Evolutionary conservation across 92 coral and sea anemone species (phyloP), one percentile per base, ranked within the genome.

Genomic region (Paramuricea clavata): DNA sequence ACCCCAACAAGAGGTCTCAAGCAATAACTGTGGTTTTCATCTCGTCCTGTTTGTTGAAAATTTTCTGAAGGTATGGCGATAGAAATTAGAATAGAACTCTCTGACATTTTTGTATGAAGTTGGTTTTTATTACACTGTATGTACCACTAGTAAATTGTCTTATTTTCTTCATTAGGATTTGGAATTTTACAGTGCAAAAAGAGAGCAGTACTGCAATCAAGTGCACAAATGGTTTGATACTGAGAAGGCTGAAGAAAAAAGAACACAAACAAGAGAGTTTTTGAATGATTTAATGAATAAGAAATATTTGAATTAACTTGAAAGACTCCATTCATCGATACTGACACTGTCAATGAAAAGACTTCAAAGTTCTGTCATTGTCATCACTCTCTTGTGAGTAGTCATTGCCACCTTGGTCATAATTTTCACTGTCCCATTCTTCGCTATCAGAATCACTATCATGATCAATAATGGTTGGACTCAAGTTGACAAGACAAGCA

Each of bases 191-290:
- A 78, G 79, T 47, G 5, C 82, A 39, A 57, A 86, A 56, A 86
- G 81, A 32, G 76, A 82, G 31, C 34, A 74, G 34, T 90, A 87
- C 81, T 89, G 83, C 78, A 75, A 77, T 47, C 79, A 61, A 81
- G 87, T 69, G 49, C 93, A 90, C 62, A 74, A 90, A 73, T 81
- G 85, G 88, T 87, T 90, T 87, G 76, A 67, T 41, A 84, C 68
- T 2, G 60, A 36, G 42, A 4, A 49, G 21, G 5, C 57, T 49
- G 57, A 49, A 49, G 57, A 49, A 11, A 49, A 49, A 11, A 11
- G 57, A 49, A 49, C 57, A 49, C 19, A 49, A 11, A 49, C 57
- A 49, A 49, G 57, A 19, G 2, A 49, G 12, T 49, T 12, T 3
- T 49, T 49, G 12, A 49, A 26, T 68, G 1, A 6, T 31, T 68